Evolutionary conservation across 2,797 vertebrate genomes (phyloP).

Genomic region (Euthynnus affinis): DNA sequence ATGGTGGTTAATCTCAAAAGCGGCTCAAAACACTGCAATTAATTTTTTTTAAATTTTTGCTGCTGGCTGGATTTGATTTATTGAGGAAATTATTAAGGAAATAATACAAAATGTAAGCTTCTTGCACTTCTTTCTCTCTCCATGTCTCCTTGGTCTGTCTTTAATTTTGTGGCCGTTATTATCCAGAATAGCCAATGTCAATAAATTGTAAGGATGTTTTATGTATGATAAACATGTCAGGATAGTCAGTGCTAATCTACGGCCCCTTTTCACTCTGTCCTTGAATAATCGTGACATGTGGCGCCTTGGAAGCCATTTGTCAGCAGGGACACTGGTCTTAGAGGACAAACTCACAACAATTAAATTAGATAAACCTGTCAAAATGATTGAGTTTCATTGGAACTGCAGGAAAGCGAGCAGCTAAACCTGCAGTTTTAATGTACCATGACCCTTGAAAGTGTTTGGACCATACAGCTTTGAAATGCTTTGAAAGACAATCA

Average conservation of each 20-base stretch:
- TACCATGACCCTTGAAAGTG: slow-evolving; percentile 7
- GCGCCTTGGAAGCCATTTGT: slow-evolving; percentile 25
- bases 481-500: not conserved
- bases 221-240: slow-evolving; percentile 11
- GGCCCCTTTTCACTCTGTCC: slow-evolving; percentile 10
- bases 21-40: not conserved
- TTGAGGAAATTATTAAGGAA: not conserved
- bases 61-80: not conserved
- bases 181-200: not conserved
- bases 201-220: not conserved
- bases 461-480: not conserved
- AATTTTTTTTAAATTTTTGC: not conserved
- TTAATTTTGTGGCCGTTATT: slow-evolving; percentile 1
- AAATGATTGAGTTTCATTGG: slow-evolving; percentile 32
- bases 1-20: not conserved
- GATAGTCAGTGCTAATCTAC: slow-evolving; percentile 34
- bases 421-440: slow-evolving; percentile 25
- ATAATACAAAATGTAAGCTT: not conserved
- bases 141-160: not conserved
- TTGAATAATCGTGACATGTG: slow-evolving; percentile 34
- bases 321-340: slow-evolving; percentile 41
- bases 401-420: not conserved
- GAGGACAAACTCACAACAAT: slow-evolving; percentile 47
- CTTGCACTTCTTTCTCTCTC: not conserved
- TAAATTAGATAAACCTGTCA: slow-evolving; percentile 56